These are phyloP conservation scores for Sinopyrophorus schimmeli DNA, from an alignment of 2,888 invertebrate species.

Conservation along the genomic window DNA sequence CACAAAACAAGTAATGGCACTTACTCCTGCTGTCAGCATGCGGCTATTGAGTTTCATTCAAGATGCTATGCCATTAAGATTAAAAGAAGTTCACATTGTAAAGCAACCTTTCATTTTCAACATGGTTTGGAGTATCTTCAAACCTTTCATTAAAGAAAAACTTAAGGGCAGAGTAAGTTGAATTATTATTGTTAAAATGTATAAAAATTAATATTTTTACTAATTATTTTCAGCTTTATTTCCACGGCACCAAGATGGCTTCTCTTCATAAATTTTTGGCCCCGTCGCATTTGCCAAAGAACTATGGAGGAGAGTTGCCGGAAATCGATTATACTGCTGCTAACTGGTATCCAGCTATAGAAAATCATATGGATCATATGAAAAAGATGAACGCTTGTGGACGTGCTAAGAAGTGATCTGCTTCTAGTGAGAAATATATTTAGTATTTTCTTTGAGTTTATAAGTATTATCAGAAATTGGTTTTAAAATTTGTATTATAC, in stretches of 20 bases:
- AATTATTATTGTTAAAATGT: not conserved
- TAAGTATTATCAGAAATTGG: too few relatives aligned
- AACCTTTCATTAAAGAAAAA: conserved; percentile 80
- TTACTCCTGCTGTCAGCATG: conserved; percentile 75
- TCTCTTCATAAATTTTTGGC: conserved; percentile 74
- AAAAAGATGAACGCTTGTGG: conserved; percentile 72
- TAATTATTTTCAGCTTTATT: conserved; percentile 65
- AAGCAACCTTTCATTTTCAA: conserved; percentile 84
- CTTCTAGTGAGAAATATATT: conserved; percentile 1
- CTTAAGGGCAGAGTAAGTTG: conserved; percentile 73
- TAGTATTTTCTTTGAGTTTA: too few relatives aligned
- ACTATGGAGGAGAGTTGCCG: conserved; percentile 76
- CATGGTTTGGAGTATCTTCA: conserved; percentile 83
- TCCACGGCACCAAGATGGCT: conserved; percentile 81
- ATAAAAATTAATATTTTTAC: not conserved
- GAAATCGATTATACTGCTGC: conserved; percentile 76
- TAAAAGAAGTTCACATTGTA: conserved; percentile 85
- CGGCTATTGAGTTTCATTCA: conserved; percentile 80
- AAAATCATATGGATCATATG: conserved; percentile 66
- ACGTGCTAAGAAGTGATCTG: conserved; percentile 57
- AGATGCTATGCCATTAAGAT: conserved; percentile 81
- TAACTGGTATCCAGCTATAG: conserved; percentile 76
- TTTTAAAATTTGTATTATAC: too few relatives aligned
- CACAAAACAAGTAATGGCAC: conserved; percentile 73
- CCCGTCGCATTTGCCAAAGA: conserved; percentile 69